phyloP scores from a whole-genome alignment of 2,797 vertebrate species.

The Microhierax caerulescens region DNA sequence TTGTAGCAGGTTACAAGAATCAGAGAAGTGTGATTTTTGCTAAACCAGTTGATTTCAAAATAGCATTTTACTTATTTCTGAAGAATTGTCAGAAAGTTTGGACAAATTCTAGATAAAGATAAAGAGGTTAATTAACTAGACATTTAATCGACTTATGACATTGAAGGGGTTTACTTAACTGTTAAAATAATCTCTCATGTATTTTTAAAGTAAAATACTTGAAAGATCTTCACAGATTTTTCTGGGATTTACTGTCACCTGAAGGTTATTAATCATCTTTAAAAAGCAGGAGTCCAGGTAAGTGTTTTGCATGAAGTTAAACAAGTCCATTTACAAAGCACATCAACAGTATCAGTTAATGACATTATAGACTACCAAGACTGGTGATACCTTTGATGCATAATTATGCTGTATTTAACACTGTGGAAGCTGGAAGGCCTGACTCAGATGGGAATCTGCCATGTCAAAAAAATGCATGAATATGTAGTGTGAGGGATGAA shows the following conservation, averaged over 20 bases:
- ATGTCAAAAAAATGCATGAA: neutral
- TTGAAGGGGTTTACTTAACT: neutral
- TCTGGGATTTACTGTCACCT: neutral
- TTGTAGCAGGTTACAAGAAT: neutral
- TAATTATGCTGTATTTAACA: neutral
- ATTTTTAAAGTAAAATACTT: neutral
- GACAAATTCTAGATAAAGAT: neutral
- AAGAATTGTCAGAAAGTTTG: neutral
- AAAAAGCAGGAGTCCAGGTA: neutral
- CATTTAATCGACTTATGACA: neutral
- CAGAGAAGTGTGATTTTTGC: neutral
- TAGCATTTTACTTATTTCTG: neutral
- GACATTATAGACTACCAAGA: neutral
- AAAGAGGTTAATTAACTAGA: neutral
- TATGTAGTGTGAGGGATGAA: fast-evolving
- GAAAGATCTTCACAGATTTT: neutral
- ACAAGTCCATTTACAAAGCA: neutral
- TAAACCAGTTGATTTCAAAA: neutral
- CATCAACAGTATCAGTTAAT: neutral
- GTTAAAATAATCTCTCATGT: neutral
- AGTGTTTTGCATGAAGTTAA: neutral
- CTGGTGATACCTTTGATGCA: neutral
- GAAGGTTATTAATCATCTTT: neutral
- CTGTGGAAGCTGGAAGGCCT: neutral
- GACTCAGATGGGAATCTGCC: neutral